These are phyloP conservation scores for Ptyas mucosa DNA, from an alignment of 2,113 vertebrate genomes.

Conservation along the genomic window DNA sequence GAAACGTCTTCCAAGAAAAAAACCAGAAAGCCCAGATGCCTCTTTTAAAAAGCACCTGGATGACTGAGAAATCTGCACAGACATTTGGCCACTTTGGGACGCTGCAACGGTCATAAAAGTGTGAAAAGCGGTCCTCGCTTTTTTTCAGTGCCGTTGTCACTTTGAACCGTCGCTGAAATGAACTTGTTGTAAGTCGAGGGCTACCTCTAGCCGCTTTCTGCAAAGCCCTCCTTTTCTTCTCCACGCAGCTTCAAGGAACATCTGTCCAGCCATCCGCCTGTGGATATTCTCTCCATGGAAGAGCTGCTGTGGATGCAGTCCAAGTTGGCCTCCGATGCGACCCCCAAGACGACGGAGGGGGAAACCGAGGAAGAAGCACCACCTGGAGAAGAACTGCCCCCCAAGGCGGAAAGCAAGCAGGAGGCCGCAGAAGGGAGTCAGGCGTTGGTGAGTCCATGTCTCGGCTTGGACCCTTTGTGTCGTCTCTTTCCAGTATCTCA, in stretches of 20 bases:
- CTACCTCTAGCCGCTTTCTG: background rate
- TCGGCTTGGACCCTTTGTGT: background rate
- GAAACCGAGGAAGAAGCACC: slow-evolving; percentile 60
- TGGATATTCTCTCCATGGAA: slow-evolving; percentile 68
- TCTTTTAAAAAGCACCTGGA: too few species aligned
- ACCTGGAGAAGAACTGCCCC: slow-evolving; percentile 73
- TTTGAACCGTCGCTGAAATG: background rate
- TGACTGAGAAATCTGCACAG: too few species aligned
- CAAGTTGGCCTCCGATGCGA: slow-evolving; percentile 41
- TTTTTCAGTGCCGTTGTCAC: background rate
- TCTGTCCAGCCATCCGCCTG: slow-evolving; percentile 64
- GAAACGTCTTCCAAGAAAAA: too few species aligned
- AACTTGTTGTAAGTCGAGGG: too few species aligned
- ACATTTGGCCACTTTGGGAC: too few species aligned
- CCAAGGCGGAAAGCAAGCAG: slow-evolving; percentile 32
- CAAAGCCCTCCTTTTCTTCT: background rate
- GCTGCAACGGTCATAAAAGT: too few species aligned
- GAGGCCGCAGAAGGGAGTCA: background rate
- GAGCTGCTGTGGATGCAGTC: slow-evolving; percentile 73
- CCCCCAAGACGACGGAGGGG: slow-evolving; percentile 50
- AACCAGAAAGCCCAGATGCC: too few species aligned
- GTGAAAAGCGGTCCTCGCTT: background rate
- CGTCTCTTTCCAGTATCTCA: too few species aligned
- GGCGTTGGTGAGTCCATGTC: background rate
- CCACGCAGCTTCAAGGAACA: slow-evolving; percentile 75